Evolutionary conservation across 2,113 vertebrate genomes (phyloP).

Genomic region (Prionailurus viverrinus): DNA sequence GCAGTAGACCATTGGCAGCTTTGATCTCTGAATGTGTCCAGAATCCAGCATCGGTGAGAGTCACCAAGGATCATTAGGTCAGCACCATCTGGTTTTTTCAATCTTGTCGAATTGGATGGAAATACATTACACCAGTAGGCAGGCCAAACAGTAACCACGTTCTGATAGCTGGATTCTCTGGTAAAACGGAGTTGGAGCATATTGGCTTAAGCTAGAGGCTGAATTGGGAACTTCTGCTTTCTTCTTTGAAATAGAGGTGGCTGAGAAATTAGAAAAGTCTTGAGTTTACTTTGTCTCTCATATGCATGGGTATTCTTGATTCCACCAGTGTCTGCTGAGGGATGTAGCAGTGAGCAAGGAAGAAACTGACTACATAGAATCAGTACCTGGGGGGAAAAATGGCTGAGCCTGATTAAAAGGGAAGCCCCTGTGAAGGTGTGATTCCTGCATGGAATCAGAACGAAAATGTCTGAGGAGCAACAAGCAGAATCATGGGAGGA

Average conservation of each 20-base stretch:
- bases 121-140: background rate
- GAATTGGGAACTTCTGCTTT: background rate
- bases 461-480: background rate
- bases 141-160: background rate
- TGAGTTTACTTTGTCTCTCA: background rate
- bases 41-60: background rate
- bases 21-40: background rate
- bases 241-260: background rate
- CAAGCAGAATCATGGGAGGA: background rate
- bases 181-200: background rate
- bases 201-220: background rate
- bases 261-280: background rate
- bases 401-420: background rate
- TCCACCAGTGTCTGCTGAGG: background rate
- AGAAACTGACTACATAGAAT: background rate
- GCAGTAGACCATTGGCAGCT: background rate
- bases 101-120: background rate
- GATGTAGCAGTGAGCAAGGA: background rate
- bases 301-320: background rate
- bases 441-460: background rate
- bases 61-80: background rate
- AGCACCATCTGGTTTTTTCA: background rate
- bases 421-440: background rate
- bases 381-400: background rate
- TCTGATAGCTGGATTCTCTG: background rate